Evolutionary conservation across 2,797 vertebrate genomes (phyloP).

Genomic region (Eulemur albifrons): DNA sequence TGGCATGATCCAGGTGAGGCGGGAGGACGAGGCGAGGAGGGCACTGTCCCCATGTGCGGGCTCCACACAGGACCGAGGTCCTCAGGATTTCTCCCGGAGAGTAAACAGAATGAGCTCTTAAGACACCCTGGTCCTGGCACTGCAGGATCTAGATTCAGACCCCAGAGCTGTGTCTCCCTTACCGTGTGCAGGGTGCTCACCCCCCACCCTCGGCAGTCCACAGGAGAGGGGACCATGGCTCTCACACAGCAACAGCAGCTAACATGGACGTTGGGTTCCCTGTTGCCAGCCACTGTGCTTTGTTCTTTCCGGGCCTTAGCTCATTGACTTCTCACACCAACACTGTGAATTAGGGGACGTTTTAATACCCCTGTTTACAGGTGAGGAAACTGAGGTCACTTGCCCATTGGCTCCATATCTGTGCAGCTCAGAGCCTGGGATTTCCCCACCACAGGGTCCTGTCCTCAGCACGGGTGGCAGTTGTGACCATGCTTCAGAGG

Average conservation of each 20-base stretch:
- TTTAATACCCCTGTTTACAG: too few relatives aligned
- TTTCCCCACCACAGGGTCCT: fast-evolving
- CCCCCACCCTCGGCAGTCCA: fast-evolving
- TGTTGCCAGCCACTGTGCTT: fast-evolving
- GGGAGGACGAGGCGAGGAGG: fast-evolving
- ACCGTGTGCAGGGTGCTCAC: background rate
- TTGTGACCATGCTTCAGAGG: fast-evolving
- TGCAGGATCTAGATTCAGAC: background rate
- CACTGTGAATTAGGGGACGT: background rate
- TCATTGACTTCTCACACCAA: background rate
- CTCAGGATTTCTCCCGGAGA: background rate
- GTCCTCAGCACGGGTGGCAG: background rate
- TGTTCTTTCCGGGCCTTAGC: background rate
- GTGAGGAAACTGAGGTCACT: background rate
- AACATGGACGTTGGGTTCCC: fast-evolving
- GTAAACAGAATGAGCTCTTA: too few relatives aligned
- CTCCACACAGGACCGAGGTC: background rate
- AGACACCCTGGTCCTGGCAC: background rate
- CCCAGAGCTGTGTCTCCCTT: background rate
- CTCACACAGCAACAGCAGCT: background rate
- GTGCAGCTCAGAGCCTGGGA: background rate
- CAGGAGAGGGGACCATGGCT: fast-evolving
- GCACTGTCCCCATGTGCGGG: fast-evolving
- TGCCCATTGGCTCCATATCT: fast-evolving
- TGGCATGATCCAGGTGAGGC: conserved; percentile 95